Conservation (phyloP, 2,888 invertebrate species). For the Tribolium freemani region DNA sequence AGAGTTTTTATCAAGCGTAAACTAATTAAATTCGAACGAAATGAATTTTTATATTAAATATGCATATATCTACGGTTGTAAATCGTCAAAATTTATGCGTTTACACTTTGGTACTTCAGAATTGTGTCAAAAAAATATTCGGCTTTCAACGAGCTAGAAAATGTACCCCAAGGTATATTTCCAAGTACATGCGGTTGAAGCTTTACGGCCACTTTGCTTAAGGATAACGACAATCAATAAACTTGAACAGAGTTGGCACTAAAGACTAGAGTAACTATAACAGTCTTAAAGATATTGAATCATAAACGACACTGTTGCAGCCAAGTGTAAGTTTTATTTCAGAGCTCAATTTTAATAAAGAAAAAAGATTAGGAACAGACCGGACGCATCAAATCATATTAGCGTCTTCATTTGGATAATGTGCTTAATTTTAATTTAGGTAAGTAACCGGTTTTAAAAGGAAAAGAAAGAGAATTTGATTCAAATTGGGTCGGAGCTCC, state of each 20-base stretch:
- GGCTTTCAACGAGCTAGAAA: not conserved
- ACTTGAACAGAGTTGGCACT: not conserved
- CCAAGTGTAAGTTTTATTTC: not conserved
- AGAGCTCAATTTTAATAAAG: not conserved
- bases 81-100: too few relatives aligned
- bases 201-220: not conserved
- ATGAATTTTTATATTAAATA: conserved; percentile 9
- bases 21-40: conserved; percentile 12
- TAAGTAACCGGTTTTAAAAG: not conserved
- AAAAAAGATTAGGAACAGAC: not conserved
- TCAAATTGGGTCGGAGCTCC: not conserved
- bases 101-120: too few relatives aligned
- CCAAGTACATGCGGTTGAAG: not conserved
- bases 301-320: not conserved
- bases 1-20: conserved; percentile 21
- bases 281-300: not conserved
- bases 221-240: not conserved
- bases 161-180: not conserved
- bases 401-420: not conserved
- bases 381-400: not conserved
- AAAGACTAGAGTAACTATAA: not conserved
- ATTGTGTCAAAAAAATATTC: too few relatives aligned
- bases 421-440: not conserved
- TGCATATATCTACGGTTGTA: not conserved
- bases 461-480: not conserved